These are phyloP conservation scores for Eulemur macaco DNA, from an alignment of 2,113 vertebrate species.

Conservation along the genomic window DNA sequence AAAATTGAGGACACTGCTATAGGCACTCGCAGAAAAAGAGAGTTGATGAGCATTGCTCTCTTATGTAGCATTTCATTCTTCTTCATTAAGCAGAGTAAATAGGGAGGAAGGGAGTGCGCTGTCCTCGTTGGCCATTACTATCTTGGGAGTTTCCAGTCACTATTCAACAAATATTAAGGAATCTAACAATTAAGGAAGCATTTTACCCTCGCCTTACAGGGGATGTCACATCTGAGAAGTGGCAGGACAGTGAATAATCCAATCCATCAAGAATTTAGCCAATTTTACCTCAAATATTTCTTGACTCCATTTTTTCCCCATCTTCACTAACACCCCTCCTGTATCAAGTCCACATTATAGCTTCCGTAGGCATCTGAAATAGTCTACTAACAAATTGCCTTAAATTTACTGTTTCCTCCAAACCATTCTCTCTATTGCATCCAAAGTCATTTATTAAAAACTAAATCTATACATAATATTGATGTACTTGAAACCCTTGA, in stretches of 20 bases:
- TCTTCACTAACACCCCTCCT: background rate
- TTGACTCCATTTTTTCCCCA: background rate
- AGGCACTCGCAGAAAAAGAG: background rate
- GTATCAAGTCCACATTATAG: background rate
- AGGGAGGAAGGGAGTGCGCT: fast-evolving
- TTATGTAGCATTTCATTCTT: background rate
- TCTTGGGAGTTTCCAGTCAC: background rate
- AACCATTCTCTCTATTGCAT: background rate
- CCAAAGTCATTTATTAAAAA: background rate
- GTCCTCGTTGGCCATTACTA: background rate
- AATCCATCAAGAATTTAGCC: background rate
- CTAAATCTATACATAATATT: background rate
- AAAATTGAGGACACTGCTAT: background rate
- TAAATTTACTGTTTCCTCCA: background rate
- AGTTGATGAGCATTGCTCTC: background rate
- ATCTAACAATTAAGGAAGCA: background rate
- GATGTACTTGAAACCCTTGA: background rate
- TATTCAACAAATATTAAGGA: background rate
- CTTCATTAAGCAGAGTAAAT: background rate
- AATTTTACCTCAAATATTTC: background rate
- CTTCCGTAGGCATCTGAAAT: background rate
- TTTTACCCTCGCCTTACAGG: background rate
- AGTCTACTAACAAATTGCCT: background rate
- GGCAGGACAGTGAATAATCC: background rate
- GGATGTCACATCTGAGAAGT: background rate